These are phyloP conservation scores for Cranoglanis bouderius DNA, from an alignment of 2,113 vertebrate species.

Conservation along the genomic window DNA sequence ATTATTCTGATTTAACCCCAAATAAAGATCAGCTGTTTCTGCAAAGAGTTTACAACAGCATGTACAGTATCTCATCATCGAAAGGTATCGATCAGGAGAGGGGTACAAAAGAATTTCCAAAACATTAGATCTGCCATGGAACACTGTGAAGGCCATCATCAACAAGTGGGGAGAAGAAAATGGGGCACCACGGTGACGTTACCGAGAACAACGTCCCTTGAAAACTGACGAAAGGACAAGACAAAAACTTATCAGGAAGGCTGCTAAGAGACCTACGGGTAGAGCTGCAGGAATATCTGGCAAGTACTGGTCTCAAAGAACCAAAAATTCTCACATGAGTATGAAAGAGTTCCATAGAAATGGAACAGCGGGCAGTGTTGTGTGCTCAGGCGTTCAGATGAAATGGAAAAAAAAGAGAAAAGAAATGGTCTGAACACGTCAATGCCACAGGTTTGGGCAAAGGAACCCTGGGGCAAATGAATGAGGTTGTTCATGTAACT, in stretches of 20 bases:
- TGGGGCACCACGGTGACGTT: not conserved
- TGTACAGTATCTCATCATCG: not conserved
- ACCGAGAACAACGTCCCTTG: not conserved
- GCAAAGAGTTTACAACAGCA: not conserved
- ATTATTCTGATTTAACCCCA: not conserved
- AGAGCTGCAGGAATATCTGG: not conserved
- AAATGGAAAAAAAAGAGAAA: not conserved
- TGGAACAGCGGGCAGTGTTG: not conserved
- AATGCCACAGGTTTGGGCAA: not conserved
- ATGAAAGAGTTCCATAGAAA: not conserved
- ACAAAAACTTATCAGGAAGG: not conserved
- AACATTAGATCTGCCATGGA: not conserved
- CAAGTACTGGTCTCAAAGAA: not conserved
- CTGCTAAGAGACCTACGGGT: not conserved
- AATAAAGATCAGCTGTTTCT: not conserved
- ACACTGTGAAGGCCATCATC: not conserved
- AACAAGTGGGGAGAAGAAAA: constrained; percentile 3
- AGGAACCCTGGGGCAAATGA: not conserved
- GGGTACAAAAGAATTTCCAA: not conserved
- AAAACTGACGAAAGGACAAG: not conserved
- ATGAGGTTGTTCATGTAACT: constrained; percentile 2
- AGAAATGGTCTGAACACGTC: constrained; percentile 1
- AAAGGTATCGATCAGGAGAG: not conserved
- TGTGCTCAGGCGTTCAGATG: not conserved
- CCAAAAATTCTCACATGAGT: not conserved